Percentiles rank a stretch among this genome's conserved stretches.
Conservation (phyloP, 2,888 invertebrate species). For the Pachliopta kotzebuea region DNA sequence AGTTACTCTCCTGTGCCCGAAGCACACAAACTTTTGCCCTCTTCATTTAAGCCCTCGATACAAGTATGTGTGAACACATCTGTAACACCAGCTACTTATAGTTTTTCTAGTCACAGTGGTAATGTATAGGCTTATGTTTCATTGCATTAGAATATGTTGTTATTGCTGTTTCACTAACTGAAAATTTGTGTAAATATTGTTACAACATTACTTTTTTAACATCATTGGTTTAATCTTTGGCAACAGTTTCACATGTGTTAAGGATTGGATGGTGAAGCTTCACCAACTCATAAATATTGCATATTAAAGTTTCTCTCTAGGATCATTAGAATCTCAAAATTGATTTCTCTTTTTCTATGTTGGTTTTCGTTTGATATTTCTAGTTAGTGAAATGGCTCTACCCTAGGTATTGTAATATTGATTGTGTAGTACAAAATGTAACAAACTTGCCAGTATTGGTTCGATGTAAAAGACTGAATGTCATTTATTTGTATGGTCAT, state of each 20-base stretch:
- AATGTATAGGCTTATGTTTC: constrained; percentile 51
- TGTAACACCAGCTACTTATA: constrained; percentile 77
- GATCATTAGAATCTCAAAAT: constrained; percentile 22
- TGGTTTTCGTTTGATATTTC: constrained; percentile 31
- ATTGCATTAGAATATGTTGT: constrained; percentile 37
- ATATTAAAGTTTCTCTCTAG: neutral
- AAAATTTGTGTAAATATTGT: constrained; percentile 30
- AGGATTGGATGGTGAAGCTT: too few species aligned
- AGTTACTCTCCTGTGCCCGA: constrained; percentile 75
- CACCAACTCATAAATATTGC: too few species aligned
- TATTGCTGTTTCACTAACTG: constrained; percentile 67
- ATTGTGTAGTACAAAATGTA: constrained; percentile 78
- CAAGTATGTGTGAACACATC: constrained; percentile 78
- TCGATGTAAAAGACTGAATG: constrained; percentile 79
- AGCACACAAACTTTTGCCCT: constrained; percentile 75
- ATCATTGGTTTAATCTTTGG: too few species aligned
- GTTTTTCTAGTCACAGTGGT: constrained; percentile 79
- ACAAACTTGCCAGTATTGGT: constrained; percentile 81
- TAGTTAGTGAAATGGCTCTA: constrained; percentile 68
- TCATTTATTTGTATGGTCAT: constrained; percentile 67
- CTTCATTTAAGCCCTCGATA: constrained; percentile 76
- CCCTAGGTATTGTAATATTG: constrained; percentile 54
- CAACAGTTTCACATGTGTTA: too few species aligned
- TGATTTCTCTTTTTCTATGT: neutral
- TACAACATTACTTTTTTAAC: neutral